Evolutionary conservation across 2,797 vertebrate species (phyloP).

Genomic region (Threskiornis aethiopicus): DNA sequence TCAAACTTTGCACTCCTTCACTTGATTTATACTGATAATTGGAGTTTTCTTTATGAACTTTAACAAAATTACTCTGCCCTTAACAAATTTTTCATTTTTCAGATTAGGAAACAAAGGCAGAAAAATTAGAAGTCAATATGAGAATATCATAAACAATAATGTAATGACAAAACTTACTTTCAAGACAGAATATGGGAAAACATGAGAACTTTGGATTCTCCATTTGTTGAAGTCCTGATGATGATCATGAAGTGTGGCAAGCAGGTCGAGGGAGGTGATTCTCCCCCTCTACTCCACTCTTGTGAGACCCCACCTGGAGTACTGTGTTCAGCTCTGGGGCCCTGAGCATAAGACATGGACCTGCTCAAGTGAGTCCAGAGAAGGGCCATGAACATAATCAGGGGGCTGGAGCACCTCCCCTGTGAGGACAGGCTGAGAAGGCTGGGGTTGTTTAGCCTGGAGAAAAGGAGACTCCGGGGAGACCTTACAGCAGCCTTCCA

Average conservation of each 20-base stretch:
- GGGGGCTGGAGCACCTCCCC: neutral
- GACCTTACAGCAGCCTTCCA: neutral
- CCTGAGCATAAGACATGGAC: neutral
- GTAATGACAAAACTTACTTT: neutral
- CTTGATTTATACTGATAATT: neutral
- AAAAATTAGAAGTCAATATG: neutral
- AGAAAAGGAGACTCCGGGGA: neutral
- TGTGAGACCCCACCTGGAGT: accelerated
- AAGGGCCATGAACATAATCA: neutral
- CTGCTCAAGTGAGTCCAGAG: neutral
- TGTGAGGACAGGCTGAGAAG: neutral
- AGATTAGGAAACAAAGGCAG: neutral
- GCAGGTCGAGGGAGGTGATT: neutral
- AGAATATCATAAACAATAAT: neutral
- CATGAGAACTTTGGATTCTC: neutral
- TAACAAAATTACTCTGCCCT: neutral
- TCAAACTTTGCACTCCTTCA: neutral
- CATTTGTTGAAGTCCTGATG: neutral
- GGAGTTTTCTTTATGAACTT: neutral
- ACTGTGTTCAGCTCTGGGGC: neutral
- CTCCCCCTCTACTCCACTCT: neutral
- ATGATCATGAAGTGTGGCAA: neutral
- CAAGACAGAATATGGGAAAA: neutral
- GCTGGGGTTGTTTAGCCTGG: neutral
- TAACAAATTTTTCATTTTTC: neutral